Evolutionary conservation across 2,113 vertebrate genomes (phyloP), one percentile per base, ranked within the genome.

Genomic region (Malaclemys terrapin): DNA sequence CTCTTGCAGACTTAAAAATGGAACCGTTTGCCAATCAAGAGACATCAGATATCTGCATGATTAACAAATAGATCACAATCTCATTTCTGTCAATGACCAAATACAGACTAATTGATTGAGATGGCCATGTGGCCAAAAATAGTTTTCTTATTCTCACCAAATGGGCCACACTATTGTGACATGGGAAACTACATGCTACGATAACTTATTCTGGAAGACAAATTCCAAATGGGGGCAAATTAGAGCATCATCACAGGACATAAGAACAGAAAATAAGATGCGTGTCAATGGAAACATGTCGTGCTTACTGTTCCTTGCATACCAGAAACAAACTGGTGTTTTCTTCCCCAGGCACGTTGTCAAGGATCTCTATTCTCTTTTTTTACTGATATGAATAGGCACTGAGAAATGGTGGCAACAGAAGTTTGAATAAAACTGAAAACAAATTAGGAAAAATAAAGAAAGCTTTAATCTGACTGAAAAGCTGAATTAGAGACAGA

Each of bases 71-170:
- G 45, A 42, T 72, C 29, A 57, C 4, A 5, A 50, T 24, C 20
- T 89, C 38, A 76, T 42, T 76, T 76, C 11, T 10, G 11, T 42
- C 72, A 76, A 19, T 0, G 0, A 69, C 13, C 57, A 91, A 50
- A 13, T 62, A 65, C 10, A 72, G n/a, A 81, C 31, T 42, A 84
- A 81, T 0, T 54, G 38, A 65, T 8, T 3, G 54, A 84, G 29
- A 89, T 27, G 8, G 12, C 13, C 19, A 85, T 3, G 5, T 6
- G 84, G 8, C 6, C 59, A 19, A 0, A 16, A 49, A 54, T 84
- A 81, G 79, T 65, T 56, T 52, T 53, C 56, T 7, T 17, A 80
- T 59, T 2, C 31, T 1, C 22, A 42, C 24, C 31, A 49, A 59
- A 45, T 20, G 24, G 22, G 31, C 57, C 29, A 49, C 59, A 25